phyloP scores from a whole-genome alignment of 2,797 vertebrate species.

The Melanotaenia trifasciata region DNA sequence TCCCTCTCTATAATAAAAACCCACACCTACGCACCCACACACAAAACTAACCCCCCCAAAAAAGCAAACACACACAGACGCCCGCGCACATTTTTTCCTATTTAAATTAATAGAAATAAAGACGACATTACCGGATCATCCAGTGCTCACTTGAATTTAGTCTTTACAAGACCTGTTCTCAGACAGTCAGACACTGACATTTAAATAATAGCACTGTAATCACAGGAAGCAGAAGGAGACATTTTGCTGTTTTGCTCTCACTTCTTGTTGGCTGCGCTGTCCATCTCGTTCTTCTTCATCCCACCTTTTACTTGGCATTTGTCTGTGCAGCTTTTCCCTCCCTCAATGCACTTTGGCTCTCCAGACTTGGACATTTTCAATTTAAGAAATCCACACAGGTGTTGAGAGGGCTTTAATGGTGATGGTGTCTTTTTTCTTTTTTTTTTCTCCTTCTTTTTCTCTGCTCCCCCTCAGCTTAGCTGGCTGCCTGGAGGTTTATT shows the following conservation, averaged over 20 bases:
- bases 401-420: conserved; percentile 66
- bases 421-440: conserved; percentile 21
- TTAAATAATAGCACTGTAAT: conserved; percentile 70
- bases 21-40: conserved; percentile 1
- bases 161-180: conserved; percentile 32
- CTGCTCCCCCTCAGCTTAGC: conserved; percentile 45
- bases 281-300: conserved; percentile 39
- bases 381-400: conserved; percentile 72
- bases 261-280: conserved; percentile 50
- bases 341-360: conserved; percentile 26
- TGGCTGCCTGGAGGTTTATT: conserved; percentile 57
- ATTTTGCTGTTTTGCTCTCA: conserved; percentile 45
- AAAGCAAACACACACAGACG: conserved; percentile 12
- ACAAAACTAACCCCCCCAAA: background rate
- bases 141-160: conserved; percentile 37
- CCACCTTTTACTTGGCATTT: conserved; percentile 47
- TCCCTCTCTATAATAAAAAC: conserved; percentile 27
- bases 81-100: conserved; percentile 22
- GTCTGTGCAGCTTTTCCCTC: conserved; percentile 30
- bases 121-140: conserved; percentile 45
- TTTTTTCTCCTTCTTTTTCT: background rate
- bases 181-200: conserved; percentile 57
- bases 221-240: conserved; percentile 48
- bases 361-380: conserved; percentile 63
- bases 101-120: conserved; percentile 57